Conservation (phyloP, 2,888 invertebrate genomes). For the Dastarcus helophoroides region DNA sequence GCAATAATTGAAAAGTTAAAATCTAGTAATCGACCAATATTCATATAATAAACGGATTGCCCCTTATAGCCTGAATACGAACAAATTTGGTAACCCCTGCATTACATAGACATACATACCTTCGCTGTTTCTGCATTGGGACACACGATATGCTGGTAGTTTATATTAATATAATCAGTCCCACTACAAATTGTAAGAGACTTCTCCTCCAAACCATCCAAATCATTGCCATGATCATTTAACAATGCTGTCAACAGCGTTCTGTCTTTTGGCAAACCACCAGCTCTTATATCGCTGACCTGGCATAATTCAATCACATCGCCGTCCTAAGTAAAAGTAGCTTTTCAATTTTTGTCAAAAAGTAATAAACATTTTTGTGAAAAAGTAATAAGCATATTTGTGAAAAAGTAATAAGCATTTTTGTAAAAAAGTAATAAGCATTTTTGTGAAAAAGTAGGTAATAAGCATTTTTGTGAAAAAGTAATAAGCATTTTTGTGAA, state of each 20-base stretch:
- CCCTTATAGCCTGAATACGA: too few relatives aligned
- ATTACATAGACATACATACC: too few relatives aligned
- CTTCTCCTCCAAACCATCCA: conserved; percentile 77
- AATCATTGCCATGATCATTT: conserved; percentile 63
- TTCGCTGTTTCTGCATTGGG: conserved; percentile 87
- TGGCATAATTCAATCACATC: conserved; percentile 97
- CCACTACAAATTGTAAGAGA: conserved; percentile 96
- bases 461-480: too few relatives aligned
- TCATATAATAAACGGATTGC: too few relatives aligned
- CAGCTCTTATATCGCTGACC: conserved; percentile 93
- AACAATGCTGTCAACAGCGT: conserved; percentile 65
- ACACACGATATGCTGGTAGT: conserved; percentile 94
- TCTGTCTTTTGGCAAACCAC: conserved; percentile 84
- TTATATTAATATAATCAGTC: conserved; percentile 97
- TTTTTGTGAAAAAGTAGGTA: too few relatives aligned
- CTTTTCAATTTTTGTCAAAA: too few relatives aligned
- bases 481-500: conserved; percentile 3
- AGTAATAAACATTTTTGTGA: too few relatives aligned
- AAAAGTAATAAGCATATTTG: too few relatives aligned
- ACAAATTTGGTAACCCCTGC: background rate
- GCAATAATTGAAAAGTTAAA: too few relatives aligned
- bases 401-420: too few relatives aligned
- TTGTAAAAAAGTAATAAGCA: too few relatives aligned
- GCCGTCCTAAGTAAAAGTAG: conserved; percentile 85
- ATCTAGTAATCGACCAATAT: too few relatives aligned